Base-by-base conservation (phyloP, 2,888 invertebrate genomes). In the Thera obeliscata region DNA sequence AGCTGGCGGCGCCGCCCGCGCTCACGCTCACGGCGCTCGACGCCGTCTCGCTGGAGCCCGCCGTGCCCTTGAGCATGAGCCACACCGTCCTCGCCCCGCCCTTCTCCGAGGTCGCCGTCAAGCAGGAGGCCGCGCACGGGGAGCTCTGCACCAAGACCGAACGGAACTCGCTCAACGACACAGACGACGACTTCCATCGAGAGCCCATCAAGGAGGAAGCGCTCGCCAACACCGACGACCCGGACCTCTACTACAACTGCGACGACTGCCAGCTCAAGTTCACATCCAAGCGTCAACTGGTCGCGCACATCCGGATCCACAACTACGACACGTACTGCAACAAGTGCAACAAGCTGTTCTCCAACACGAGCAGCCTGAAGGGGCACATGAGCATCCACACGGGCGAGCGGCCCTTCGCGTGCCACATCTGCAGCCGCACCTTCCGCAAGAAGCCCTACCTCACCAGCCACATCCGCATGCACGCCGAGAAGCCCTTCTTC, bases 261-360 rank as follows among this genome's bases (percentile, higher is more conserved):
- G 64, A 64, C 1, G 64, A 55, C 3, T 64, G 64, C 12, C 48
- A 41, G 38, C 12, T 64, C 0, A 59, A 55, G 41, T 64, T 55
- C 22, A n/a, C 22, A 2, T 4, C 48, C 0, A 55, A 55, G n/a
- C 46, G 61, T 0, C 61, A 56, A 8, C 11, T 61, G 3, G n/a
- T 12, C 2, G 61, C 61, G 2, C 61, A 61, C 12, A 12, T 61
- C 4, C 8, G 61, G 8, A 55, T 61, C 2, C 61, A 61, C 12
- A 55, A 61, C 55, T 48, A 55, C 9, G 55, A 55, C 7, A 61
- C 61, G 2, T 61, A 61, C 55, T 61, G 61, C 55, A 36, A 48
- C 36, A 46, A 56, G n/a, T 61, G 61, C 36, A 38, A 61, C 36
- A 61, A 61, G 36, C 48, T 61, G 9, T 61, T 61, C 61, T 61